phyloP scores from a whole-genome alignment of 2,888 invertebrate species.

The Brassicogethes aeneus region DNA sequence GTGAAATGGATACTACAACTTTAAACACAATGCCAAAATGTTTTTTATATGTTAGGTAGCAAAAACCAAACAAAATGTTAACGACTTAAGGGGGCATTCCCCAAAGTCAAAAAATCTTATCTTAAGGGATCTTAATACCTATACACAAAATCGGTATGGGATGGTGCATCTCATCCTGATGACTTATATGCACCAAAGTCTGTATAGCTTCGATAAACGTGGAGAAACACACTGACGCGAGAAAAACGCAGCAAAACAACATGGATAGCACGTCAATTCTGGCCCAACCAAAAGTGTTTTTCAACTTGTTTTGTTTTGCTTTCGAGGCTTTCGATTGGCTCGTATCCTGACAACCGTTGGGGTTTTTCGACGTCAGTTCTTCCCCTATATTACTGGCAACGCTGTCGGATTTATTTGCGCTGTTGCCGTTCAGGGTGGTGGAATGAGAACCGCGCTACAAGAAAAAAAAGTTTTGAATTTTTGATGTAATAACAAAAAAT shows the following conservation, averaged over 20 bases:
- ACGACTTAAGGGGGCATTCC: no score
- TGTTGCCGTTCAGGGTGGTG: background rate
- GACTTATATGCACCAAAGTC: conserved; percentile 65
- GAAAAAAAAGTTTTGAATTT: no score
- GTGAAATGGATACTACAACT: no score
- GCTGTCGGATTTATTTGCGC: conserved; percentile 12
- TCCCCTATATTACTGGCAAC: conserved; percentile 14
- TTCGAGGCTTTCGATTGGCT: conserved; percentile 16
- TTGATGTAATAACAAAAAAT: no score
- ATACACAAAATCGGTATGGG: conserved; percentile 65
- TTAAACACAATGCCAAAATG: no score
- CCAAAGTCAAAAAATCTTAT: background rate
- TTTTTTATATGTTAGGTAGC: no score
- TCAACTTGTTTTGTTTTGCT: conserved; percentile 44
- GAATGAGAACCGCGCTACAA: background rate
- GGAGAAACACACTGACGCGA: conserved; percentile 76
- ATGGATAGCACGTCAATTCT: conserved; percentile 81
- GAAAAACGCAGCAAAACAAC: conserved; percentile 70
- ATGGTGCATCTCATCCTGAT: conserved; percentile 64
- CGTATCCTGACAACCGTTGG: conserved; percentile 17
- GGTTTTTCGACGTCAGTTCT: conserved; percentile 11
- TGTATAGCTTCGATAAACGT: conserved; percentile 74
- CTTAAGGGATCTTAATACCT: conserved; percentile 39
- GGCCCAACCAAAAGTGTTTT: conserved; percentile 90
- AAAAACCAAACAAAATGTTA: no score